Base-by-base conservation (phyloP, 2,113 vertebrate genomes). In the Calypte anna region DNA sequence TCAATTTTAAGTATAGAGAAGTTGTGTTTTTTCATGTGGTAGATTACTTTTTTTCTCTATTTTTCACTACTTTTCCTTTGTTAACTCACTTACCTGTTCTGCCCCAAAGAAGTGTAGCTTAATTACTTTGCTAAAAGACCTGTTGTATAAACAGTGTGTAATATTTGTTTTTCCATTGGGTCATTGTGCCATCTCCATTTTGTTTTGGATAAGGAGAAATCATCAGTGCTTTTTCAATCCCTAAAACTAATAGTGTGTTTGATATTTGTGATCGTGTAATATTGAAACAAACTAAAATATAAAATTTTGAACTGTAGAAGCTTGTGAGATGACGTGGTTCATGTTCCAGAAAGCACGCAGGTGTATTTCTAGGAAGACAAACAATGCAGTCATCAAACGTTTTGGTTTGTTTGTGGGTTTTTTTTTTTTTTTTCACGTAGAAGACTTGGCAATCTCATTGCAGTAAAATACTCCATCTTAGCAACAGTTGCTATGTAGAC, bases 401-500 rank as follows among this genome's bases (percentile, higher is more conserved):
- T 95, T 90, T 77, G 63, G 8, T 8, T 48, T 64, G n/a, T n/a
- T n/a, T n/a, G n/a, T n/a, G 77, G 9, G 40, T 74, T 40, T 40
- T 40, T 40, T 40, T 40, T n/a, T n/a, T n/a, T n/a, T 40, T 40
- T 40, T 40, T 12, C 40, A 40, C 40, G 13, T 40, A 24, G 78
- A 83, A 70, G 23, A 57, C 59, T 83, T 88, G 82, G 68, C 63
- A 66, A 13, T 94, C 27, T 94, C 58, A 43, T 15, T 91, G 57
- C 79, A 61, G 88, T 77, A 63, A 81, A 81, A 81, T 74, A 64
- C 79, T 92, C 64, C 40, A 38, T 83, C 72, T 31, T 96, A 90
- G 94, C 90, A 96, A 95, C 94, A 96, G 94, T 95, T 97, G 93
- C 93, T 93, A 83, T 61, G 96, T 88, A 74, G 69, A 38, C 33